These are phyloP conservation scores for Hemithea aestivaria DNA, from an alignment of 2,888 invertebrate species.

Conservation along the genomic window DNA sequence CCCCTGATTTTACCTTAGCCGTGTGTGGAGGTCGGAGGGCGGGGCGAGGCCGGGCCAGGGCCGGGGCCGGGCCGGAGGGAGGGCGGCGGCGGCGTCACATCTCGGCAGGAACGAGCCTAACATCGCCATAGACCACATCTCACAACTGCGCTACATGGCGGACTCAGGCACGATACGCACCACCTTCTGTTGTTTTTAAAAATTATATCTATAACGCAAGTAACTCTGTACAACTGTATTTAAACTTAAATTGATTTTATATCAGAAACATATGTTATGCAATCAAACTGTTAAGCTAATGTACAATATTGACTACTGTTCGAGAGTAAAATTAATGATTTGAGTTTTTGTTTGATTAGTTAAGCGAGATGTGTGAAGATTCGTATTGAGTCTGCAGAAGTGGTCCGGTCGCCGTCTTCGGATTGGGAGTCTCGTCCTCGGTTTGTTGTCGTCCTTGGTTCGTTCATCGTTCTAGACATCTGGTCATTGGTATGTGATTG, in stretches of 20 bases:
- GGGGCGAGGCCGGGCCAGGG: conserved; percentile 29
- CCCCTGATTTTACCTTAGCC: conserved; percentile 70
- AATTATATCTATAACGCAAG: conserved; percentile 69
- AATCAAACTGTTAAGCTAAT: conserved; percentile 20
- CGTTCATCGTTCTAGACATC: conserved; percentile 1
- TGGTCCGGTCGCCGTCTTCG: conserved; percentile 6
- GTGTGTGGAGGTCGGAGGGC: conserved; percentile 33
- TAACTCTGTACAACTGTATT: conserved; percentile 33
- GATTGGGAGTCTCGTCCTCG: conserved; percentile 9
- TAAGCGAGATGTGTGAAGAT: conserved; percentile 25
- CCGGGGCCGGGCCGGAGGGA: conserved; percentile 28
- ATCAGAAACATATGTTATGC: conserved; percentile 19
- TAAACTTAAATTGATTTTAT: conserved; percentile 19
- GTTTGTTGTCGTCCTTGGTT: conserved; percentile 2
- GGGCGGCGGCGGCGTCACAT: conserved; percentile 31
- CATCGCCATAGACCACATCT: conserved; percentile 74
- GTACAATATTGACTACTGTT: conserved; percentile 27
- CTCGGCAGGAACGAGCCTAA: conserved; percentile 55
- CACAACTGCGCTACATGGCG: conserved; percentile 74
- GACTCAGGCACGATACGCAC: conserved; percentile 67
- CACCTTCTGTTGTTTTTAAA: conserved; percentile 79
- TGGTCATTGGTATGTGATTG: conserved; percentile 7
- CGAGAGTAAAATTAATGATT: conserved; percentile 20
- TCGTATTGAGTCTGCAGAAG: conserved; percentile 13
- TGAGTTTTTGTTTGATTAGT: conserved; percentile 29